Evolutionary conservation across 2,113 vertebrate species (phyloP).

Genomic region (Phalacrocorax pelagicus): DNA sequence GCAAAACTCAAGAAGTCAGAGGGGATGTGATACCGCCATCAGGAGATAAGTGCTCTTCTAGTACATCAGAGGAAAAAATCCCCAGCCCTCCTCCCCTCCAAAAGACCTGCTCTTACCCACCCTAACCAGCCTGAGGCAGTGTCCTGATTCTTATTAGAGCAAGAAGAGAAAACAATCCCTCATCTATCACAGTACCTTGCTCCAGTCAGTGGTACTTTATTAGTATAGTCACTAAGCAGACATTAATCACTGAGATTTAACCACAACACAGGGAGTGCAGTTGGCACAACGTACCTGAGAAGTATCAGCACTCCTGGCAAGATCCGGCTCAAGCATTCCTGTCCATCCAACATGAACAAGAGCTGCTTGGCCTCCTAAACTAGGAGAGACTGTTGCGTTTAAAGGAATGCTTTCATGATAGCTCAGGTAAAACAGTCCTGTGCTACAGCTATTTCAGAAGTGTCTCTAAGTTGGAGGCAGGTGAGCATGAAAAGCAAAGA

Average conservation of each 20-base stretch:
- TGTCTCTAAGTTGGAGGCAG: not conserved
- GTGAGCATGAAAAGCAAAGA: not conserved
- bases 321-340: not conserved
- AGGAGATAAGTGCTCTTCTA: not conserved
- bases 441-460: not conserved
- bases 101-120: not conserved
- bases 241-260: not conserved
- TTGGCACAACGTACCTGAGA: not conserved
- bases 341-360: fast-evolving
- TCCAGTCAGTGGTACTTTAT: not conserved
- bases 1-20: not conserved
- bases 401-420: not conserved
- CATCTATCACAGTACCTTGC: not conserved
- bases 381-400: not conserved
- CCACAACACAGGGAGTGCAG: not conserved
- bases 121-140: not conserved
- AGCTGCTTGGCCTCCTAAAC: not conserved
- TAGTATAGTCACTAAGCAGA: not conserved
- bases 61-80: not conserved
- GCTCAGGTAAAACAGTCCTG: not conserved
- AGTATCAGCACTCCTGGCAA: not conserved
- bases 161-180: not conserved
- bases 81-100: not conserved
- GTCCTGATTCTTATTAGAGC: not conserved
- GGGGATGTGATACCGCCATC: not conserved